Base-by-base conservation (phyloP, 2,797 vertebrate genomes). In the Sparidentex hasta region DNA sequence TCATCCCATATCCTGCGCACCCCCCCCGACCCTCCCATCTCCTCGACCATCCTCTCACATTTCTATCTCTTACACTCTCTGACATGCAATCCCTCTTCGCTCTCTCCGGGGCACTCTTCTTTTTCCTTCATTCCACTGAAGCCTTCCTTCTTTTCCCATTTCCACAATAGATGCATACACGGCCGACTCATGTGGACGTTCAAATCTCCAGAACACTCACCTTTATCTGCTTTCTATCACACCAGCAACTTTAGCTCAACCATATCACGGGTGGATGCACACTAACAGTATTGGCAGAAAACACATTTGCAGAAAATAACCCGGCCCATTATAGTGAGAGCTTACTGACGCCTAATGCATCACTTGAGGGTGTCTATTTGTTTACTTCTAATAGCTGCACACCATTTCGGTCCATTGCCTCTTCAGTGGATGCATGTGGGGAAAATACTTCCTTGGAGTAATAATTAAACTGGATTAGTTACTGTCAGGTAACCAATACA, bases 51-150 rank as follows among this genome's bases (percentile, higher is more conserved):
- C 87, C 72, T 75, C 82, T 89, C 76, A 69, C 80, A 84, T 84
- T 84, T 87, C 91, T 76, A 59, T 82, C 86, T 87, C 83, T 86
- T 78, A 80, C 74, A 78, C 65, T 75, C 65, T 71, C 83, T 84
- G 91, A 85, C 85, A 90, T 81, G 78, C 82, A 90, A 91, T 91
- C 83, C 82, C 73, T 90, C 81, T 84, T 78, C 72, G 70, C 61
- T 81, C 83, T 90, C 88, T 88, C 81, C 52, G 12, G 82, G 78
- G 84, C 77, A 74, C 82, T 86, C 56, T 83, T 76, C 59, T 57
- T 75, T 80, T 78, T 54, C 80, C 41, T 78, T 63, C n/a, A 1
- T 78, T 81, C 62, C 71, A 71, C 78, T 78, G 72, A 83, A 88
- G 77, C 56, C 65, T 57, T 71, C 55, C 61, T 63, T 85, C 74